Evolutionary conservation across 2,888 invertebrate species (phyloP).

Genomic region (Phlogophora meticulosa): DNA sequence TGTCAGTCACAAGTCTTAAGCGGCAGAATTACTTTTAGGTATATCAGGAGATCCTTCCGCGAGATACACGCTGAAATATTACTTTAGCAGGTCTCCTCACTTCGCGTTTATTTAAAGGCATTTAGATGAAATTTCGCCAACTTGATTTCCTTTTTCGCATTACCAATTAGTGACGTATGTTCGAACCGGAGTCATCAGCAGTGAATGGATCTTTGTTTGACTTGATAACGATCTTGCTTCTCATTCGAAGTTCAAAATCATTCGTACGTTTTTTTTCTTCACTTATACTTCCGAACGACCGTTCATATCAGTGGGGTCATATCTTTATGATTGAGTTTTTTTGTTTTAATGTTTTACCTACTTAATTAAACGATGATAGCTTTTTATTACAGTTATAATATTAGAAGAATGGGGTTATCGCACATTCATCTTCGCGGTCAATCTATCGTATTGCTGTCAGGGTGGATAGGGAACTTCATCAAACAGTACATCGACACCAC

Average conservation of each 20-base stretch:
- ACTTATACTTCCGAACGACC: slow-evolving; percentile 24
- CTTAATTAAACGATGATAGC: slow-evolving; percentile 39
- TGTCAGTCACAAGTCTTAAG: slow-evolving; percentile 84
- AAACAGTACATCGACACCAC: slow-evolving; percentile 52
- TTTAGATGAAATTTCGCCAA: slow-evolving; percentile 67
- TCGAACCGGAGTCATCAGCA: slow-evolving; percentile 47
- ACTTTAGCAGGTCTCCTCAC: slow-evolving; percentile 67
- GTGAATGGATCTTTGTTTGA: slow-evolving; percentile 47
- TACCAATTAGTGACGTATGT: slow-evolving; percentile 46
- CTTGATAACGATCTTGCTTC: slow-evolving; percentile 49
- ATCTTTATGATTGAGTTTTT: slow-evolving; percentile 46
- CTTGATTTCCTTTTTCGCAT: slow-evolving; percentile 71
- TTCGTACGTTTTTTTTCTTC: slow-evolving; percentile 32
- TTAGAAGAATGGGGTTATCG: slow-evolving; percentile 47
- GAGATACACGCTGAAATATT: slow-evolving; percentile 84
- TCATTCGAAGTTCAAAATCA: slow-evolving; percentile 46
- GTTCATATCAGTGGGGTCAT: slow-evolving; percentile 49
- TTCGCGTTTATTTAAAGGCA: slow-evolving; percentile 58
- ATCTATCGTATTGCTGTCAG: slow-evolving; percentile 43
- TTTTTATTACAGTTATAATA: slow-evolving; percentile 44
- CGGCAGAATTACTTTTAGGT: slow-evolving; percentile 82
- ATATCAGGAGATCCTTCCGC: slow-evolving; percentile 83
- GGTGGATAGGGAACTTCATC: slow-evolving; percentile 32
- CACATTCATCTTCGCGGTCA: slow-evolving; percentile 32
- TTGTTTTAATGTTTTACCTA: slow-evolving; percentile 25